Conservation (phyloP, 2,797 vertebrate genomes). For the Poecilia gillii region DNA sequence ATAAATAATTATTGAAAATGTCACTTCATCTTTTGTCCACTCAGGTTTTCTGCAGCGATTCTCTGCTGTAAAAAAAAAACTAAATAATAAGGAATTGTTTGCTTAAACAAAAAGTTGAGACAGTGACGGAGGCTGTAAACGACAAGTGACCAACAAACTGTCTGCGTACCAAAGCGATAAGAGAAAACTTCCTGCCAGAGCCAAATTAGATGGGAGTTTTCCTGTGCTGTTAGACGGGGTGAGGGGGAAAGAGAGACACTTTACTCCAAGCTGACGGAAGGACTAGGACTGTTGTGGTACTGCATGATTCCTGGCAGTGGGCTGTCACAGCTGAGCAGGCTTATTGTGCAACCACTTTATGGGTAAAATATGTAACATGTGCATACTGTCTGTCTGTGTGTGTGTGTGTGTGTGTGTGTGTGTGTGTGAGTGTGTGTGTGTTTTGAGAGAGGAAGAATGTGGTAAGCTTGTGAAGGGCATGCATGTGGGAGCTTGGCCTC, state of each 20-base stretch:
- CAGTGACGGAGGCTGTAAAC: constrained; percentile 42
- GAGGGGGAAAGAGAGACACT: neutral
- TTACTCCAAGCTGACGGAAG: constrained; percentile 49
- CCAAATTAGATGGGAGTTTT: constrained; percentile 68
- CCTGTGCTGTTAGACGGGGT: constrained; percentile 32
- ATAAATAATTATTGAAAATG: neutral
- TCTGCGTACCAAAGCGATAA: constrained; percentile 79
- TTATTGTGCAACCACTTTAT: constrained; percentile 51
- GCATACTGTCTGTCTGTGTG: constrained; percentile 20
- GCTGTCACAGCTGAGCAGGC: constrained; percentile 63
- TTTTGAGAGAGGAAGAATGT: constrained; percentile 59
- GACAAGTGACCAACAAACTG: constrained; percentile 68
- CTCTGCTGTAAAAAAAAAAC: neutral
- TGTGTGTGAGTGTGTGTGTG: constrained; percentile 10
- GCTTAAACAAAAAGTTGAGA: too few relatives aligned
- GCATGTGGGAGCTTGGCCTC: constrained; percentile 60
- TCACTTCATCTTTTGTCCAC: neutral
- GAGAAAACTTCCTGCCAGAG: constrained; percentile 70
- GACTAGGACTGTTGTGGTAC: constrained; percentile 43
- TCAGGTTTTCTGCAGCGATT: neutral
- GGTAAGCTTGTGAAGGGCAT: constrained; percentile 59
- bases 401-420: constrained; percentile 14
- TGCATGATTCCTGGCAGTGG: constrained; percentile 65
- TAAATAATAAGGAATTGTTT: too few relatives aligned
- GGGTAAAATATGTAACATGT: constrained; percentile 54